Evolutionary conservation across 92 coral and sea anemone genomes (phyloP).

Genomic region (Epizoanthus ramosus): DNA sequence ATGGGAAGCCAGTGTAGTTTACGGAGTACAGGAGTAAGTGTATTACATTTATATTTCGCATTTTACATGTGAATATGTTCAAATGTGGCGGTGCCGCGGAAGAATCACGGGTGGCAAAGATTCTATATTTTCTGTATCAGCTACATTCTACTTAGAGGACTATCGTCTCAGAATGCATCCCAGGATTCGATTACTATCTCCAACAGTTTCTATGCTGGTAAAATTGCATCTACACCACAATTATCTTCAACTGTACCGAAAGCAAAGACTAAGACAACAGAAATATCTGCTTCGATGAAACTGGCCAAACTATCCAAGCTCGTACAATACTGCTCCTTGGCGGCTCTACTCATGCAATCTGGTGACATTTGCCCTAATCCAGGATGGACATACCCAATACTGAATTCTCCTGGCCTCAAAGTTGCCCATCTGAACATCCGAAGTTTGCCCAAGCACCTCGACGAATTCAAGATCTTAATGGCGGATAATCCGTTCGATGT

Average conservation of each 20-base stretch:
- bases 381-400: conserved; percentile 55
- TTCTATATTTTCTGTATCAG: too few relatives aligned
- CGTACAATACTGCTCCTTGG: conserved; percentile 47
- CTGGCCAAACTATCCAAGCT: conserved; percentile 32
- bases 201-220: conserved; percentile 45
- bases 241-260: conserved; percentile 20
- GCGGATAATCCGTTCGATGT: conserved; percentile 48
- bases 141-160: conserved; percentile 18
- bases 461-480: conserved; percentile 43
- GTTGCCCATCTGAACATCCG: conserved; percentile 53
- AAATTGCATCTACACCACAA: conserved; percentile 34
- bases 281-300: conserved; percentile 22
- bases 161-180: conserved; percentile 36
- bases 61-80: too few relatives aligned
- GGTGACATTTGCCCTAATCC: conserved; percentile 61
- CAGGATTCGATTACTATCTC: conserved; percentile 27
- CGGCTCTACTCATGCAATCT: conserved; percentile 39
- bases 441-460: conserved; percentile 56
- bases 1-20: too few relatives aligned
- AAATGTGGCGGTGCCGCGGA: conserved; percentile 38
- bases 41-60: too few relatives aligned
- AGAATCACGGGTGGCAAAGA: conserved; percentile 22
- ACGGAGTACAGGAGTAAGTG: too few relatives aligned
- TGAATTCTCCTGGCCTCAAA: conserved; percentile 54
- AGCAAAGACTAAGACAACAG: conserved; percentile 25